These are phyloP conservation scores for Prolemur simus DNA, from an alignment of 2,113 vertebrate genomes.

Conservation along the genomic window DNA sequence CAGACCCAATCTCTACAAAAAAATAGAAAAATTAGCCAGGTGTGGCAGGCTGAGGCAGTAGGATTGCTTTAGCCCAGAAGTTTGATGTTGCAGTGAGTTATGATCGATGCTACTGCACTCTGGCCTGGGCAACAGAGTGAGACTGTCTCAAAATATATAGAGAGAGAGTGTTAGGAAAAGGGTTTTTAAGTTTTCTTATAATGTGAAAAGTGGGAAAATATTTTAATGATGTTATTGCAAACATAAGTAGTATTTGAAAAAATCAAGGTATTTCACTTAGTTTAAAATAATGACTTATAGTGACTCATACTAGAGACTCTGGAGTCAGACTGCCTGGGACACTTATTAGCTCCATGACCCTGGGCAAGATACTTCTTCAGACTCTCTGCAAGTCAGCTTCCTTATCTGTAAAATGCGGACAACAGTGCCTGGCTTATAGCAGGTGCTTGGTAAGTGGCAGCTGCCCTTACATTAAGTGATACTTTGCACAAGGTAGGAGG, in stretches of 20 bases:
- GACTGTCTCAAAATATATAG: no score
- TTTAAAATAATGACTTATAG: slow-evolving; percentile 20
- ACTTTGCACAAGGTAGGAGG: not conserved
- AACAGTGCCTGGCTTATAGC: not conserved
- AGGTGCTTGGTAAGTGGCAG: not conserved
- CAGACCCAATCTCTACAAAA: no score
- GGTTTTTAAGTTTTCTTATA: not conserved
- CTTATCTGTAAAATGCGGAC: not conserved
- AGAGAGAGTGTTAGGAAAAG: not conserved
- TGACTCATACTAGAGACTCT: not conserved
- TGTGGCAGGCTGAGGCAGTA: no score
- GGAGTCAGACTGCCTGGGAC: not conserved
- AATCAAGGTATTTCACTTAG: not conserved
- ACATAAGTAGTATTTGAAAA: not conserved
- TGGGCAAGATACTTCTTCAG: not conserved
- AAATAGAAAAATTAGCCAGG: no score
- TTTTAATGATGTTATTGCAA: slow-evolving; percentile 16
- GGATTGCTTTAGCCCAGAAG: no score
- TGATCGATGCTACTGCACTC: no score
- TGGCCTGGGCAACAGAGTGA: no score
- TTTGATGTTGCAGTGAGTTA: no score
- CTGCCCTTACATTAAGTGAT: not conserved
- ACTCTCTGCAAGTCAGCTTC: not conserved
- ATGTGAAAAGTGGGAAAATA: not conserved
- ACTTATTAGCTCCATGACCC: not conserved